Evolutionary conservation across 64 coral and sea anemone species (phyloP).

Genomic region (Dendronephthya gigantea): DNA sequence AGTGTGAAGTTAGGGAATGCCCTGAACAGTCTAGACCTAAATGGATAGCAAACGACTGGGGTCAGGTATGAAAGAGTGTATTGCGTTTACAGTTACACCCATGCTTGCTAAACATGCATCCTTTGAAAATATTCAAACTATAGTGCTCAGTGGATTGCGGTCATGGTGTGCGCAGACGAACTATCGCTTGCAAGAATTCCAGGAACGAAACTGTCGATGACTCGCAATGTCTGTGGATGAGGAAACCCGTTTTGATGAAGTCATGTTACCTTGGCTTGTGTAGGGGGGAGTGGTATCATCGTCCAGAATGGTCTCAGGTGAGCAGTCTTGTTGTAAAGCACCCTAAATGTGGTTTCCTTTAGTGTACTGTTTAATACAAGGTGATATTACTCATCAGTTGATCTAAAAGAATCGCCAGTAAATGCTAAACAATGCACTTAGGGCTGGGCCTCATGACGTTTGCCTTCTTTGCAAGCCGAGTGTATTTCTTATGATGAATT

Average conservation of each 20-base stretch:
- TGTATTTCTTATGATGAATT: not conserved
- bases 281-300: slow-evolving; percentile 59
- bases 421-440: too few relatives aligned
- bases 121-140: not conserved
- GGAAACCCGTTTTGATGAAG: slow-evolving; percentile 40
- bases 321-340: not conserved
- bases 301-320: slow-evolving; percentile 63
- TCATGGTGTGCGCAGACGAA: slow-evolving; percentile 39
- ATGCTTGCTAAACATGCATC: not conserved
- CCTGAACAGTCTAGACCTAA: slow-evolving; percentile 43
- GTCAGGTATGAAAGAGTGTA: slow-evolving; percentile 34
- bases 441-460: not conserved
- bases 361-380: too few relatives aligned
- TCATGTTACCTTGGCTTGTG: slow-evolving; percentile 64
- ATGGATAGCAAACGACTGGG: slow-evolving; percentile 64
- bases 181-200: slow-evolving; percentile 36
- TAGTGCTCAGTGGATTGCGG: slow-evolving; percentile 84
- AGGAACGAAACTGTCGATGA: slow-evolving; percentile 40
- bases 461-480: not conserved
- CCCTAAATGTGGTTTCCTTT: not conserved
- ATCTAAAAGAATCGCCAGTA: too few relatives aligned
- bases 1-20: slow-evolving; percentile 50
- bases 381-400: too few relatives aligned
- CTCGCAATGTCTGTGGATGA: slow-evolving; percentile 25
- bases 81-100: not conserved